Base-by-base conservation (phyloP, 2,113 vertebrate genomes). In the Emydura subglobosa region DNA sequence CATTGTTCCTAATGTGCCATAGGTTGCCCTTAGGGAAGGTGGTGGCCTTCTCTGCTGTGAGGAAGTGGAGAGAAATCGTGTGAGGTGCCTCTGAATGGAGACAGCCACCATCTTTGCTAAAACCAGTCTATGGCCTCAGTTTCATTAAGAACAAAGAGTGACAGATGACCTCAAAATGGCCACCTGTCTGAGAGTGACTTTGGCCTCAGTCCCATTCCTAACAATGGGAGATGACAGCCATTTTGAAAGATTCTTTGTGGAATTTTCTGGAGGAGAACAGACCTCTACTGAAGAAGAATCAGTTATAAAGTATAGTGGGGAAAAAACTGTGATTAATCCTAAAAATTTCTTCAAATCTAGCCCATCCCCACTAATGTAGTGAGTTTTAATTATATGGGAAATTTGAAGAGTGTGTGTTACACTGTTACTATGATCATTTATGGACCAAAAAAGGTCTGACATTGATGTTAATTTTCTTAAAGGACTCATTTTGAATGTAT, bases 91-190 rank as follows among this genome's bases (percentile, higher is more conserved):
- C 1, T 72, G 49, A 76, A 49, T 34, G 21, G 1, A 6, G 10
- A 10, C 14, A 65, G 29, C 61, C 16, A 14, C 31, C 3, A 1
- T 80, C 17, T 34, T 61, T 88, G 39, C 19, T 24, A 74, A 74
- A n/a, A 42, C 5, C 68, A 5, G 9, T 94, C 79, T 53, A 1
- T 72, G 82, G 51, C 4, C 21, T 78, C 65, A 29, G 39, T 14
- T 74, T 79, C 3, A 12, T 8, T 47, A 13, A 10, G 54, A 81
- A 39, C 55, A 54, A 31, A 1, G 3, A 5, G 29, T 1, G 0
- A 54, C 72, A 85, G 17, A 31, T 6, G 7, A 31, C 42, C n/a
- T 86, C 1, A 6, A 76, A 90, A 61, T 2, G 10, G 14, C 27
- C 13, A 34, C 39, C 0, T 10, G 53, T 53, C 29, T 84, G 39